Conservation (phyloP, 1,140 invertebrate genomes). For the Doryteuthis pealeii region DNA sequence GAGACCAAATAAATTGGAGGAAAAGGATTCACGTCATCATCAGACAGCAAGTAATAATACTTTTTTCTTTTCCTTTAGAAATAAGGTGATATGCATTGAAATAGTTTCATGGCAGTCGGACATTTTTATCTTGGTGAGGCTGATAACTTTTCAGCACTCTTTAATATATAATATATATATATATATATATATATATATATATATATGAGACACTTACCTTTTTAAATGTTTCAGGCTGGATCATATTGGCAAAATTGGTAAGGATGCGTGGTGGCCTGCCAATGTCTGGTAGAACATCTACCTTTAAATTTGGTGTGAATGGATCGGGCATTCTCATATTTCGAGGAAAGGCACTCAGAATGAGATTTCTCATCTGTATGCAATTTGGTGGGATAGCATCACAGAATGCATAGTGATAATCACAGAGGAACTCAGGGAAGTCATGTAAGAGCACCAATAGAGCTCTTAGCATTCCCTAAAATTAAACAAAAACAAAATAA, state of each 20-base stretch:
- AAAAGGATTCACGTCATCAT: no score
- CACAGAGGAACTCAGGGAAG: slow-evolving; percentile 98
- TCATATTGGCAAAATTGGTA: slow-evolving; percentile 84
- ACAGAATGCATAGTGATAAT: slow-evolving; percentile 99
- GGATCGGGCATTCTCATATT: slow-evolving; percentile 98
- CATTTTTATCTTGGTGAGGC: no score
- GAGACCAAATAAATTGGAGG: no score
- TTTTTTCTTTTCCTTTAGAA: no score
- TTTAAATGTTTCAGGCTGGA: slow-evolving; percentile 85
- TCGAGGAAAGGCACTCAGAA: slow-evolving; percentile 94
- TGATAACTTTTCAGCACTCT: no score
- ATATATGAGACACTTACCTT: slow-evolving; percentile 70
- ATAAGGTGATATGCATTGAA: no score
- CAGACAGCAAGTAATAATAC: no score
- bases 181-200: no score
- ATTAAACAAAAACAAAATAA: slow-evolving; percentile 21
- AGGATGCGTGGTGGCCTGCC: slow-evolving; percentile 81
- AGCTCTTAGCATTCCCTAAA: slow-evolving; percentile 87
- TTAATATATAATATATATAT: no score
- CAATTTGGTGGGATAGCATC: slow-evolving; percentile 99
- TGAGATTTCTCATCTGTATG: slow-evolving; percentile 98
- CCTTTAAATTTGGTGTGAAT: slow-evolving; percentile 85
- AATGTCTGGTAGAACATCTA: slow-evolving; percentile 88
- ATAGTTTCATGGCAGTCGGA: no score
- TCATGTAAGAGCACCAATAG: slow-evolving; percentile 96